Evolutionary conservation across 2,113 vertebrate genomes (phyloP).

Genomic region (Vidua macroura): DNA sequence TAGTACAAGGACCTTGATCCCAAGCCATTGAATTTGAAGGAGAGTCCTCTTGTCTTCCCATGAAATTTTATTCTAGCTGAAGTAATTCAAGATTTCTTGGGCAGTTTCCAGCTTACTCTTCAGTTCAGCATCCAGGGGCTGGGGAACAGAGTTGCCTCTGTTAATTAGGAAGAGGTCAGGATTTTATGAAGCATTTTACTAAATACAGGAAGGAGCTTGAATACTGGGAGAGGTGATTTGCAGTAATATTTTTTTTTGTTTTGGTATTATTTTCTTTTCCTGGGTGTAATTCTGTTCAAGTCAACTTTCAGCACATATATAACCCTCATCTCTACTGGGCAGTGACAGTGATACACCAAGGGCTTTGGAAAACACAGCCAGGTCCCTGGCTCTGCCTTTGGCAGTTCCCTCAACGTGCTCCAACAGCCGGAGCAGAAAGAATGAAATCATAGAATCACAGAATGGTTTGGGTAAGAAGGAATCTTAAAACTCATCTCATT

Average conservation of each 20-base stretch:
- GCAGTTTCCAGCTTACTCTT: not conserved
- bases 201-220: not conserved
- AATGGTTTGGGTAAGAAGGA: not conserved
- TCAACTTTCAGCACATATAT: not conserved
- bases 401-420: not conserved
- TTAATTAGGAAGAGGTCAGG: not conserved
- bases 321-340: not conserved
- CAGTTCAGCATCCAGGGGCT: not conserved
- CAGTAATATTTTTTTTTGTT: not conserved
- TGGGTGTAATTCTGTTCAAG: not conserved
- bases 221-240: not conserved
- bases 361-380: not conserved
- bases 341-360: not conserved
- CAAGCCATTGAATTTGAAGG: not conserved
- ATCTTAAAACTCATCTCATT: not conserved
- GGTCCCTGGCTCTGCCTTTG: not conserved
- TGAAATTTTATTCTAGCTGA: not conserved
- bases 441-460: not conserved
- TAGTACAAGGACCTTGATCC: not conserved
- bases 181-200: not conserved
- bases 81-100: not conserved
- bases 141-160: not conserved
- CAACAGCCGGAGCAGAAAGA: rapidly evolving
- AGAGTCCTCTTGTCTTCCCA: not conserved
- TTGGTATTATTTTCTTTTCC: not conserved